phyloP scores from a whole-genome alignment of 2,888 invertebrate species.

The Cerastis rubricosa region DNA sequence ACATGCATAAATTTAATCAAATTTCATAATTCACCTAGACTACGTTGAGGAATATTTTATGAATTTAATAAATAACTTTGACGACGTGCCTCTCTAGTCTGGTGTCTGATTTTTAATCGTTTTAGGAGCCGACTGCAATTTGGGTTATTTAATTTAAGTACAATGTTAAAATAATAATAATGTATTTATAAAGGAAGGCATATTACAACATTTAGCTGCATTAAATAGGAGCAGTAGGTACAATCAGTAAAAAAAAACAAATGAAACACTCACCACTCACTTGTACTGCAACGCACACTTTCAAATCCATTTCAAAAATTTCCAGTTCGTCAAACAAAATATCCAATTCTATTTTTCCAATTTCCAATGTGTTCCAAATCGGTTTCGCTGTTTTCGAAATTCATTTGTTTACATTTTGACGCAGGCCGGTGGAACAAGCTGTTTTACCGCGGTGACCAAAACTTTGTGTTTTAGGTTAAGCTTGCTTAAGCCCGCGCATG shows the following conservation, averaged over 20 bases:
- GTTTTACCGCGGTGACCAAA: constrained; percentile 67
- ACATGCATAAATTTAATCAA: too few species aligned
- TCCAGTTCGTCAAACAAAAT: constrained; percentile 27
- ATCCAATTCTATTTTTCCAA: constrained; percentile 22
- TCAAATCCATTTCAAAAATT: constrained; percentile 42
- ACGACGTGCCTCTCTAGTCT: too few species aligned
- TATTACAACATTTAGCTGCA: neutral
- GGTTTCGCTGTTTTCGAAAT: constrained; percentile 34
- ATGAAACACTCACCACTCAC: constrained; percentile 36
- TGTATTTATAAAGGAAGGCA: too few species aligned
- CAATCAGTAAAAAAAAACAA: neutral
- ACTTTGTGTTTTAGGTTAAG: constrained; percentile 68
- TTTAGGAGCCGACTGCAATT: too few species aligned
- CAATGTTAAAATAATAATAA: too few species aligned
- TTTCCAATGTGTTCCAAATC: constrained; percentile 35
- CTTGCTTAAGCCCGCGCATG: constrained; percentile 76
- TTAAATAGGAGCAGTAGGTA: neutral
- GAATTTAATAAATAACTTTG: too few species aligned
- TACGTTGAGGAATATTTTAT: too few species aligned
- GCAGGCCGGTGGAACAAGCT: constrained; percentile 58
- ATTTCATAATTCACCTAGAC: too few species aligned
- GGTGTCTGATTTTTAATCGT: too few species aligned
- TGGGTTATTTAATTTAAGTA: too few species aligned
- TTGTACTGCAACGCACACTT: neutral
- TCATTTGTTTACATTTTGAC: constrained; percentile 68